phyloP scores from a whole-genome alignment of 2,888 invertebrate species.

The Drosophila meridionalis region DNA sequence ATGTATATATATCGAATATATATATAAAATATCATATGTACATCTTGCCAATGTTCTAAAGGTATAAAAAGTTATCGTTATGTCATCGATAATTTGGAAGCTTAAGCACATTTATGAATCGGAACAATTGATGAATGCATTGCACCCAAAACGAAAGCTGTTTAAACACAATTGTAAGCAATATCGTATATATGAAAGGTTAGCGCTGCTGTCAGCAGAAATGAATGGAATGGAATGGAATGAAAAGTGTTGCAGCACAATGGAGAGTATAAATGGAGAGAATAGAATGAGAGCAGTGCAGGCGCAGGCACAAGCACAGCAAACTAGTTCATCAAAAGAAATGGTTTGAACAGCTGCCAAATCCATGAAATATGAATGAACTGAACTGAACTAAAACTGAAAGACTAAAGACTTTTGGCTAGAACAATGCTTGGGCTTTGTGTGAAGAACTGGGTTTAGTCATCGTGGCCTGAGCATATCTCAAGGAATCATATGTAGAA shows the following conservation, averaged over 20 bases:
- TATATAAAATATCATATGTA: no score
- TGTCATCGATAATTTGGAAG: conserved; percentile 7
- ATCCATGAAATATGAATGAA: background rate
- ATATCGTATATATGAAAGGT: background rate
- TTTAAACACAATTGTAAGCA: conserved; percentile 22
- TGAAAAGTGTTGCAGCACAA: conserved; percentile 8
- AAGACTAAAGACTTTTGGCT: background rate
- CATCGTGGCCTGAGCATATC: conserved; percentile 2
- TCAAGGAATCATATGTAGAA: background rate
- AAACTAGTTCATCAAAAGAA: conserved; percentile 17
- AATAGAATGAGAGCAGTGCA: background rate
- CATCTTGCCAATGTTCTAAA: background rate
- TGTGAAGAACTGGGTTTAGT: background rate
- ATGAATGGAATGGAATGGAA: conserved; percentile 4
- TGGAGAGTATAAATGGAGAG: conserved; percentile 21
- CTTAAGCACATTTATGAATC: background rate
- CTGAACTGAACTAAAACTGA: background rate
- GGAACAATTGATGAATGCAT: background rate
- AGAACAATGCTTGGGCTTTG: conserved; percentile 13
- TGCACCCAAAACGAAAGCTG: conserved; percentile 15
- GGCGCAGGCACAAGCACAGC: background rate
- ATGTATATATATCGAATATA: no score
- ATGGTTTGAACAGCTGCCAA: conserved; percentile 29
- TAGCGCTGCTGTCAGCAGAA: conserved; percentile 41
- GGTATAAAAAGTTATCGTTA: conserved; percentile 1